Percentiles rank a stretch among this genome's conserved stretches.
These are phyloP conservation scores for Actinia equina DNA, from an alignment of 64 coral and sea anemone genomes.

Conservation along the genomic window DNA sequence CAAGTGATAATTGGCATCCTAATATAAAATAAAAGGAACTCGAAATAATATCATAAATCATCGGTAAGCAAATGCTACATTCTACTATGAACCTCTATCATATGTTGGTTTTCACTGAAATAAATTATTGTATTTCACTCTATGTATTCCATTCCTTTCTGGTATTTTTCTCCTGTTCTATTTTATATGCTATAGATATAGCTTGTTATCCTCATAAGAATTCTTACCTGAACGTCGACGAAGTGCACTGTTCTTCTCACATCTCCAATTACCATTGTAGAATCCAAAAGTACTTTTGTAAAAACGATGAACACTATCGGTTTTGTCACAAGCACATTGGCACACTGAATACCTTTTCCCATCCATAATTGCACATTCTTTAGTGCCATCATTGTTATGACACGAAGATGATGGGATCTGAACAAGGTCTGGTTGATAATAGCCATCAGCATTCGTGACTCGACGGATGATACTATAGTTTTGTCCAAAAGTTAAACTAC, in stretches of 20 bases:
- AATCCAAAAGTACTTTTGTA: constrained; percentile 10
- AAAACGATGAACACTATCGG: not conserved
- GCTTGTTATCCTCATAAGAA: not conserved
- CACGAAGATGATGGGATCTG: not conserved
- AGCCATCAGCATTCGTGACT: not conserved
- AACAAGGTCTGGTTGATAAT: not conserved
- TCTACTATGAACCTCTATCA: no score
- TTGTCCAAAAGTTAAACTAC: not conserved
- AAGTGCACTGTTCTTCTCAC: not conserved
- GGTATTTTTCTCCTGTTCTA: no score
- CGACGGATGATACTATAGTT: not conserved
- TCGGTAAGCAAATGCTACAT: no score
- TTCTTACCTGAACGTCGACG: not conserved
- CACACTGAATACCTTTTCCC: not conserved
- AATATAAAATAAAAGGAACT: not conserved
- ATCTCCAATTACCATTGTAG: not conserved
- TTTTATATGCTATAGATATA: no score
- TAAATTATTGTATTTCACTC: no score
- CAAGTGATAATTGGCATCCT: not conserved
- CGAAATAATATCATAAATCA: no score
- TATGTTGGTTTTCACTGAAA: no score
- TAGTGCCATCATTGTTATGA: not conserved
- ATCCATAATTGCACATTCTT: not conserved
- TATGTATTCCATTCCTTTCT: no score
- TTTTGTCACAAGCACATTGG: not conserved